A percentile compares a stretch with the other conserved stretches of the same genome.
These are phyloP conservation scores for Allophyes oxyacanthae DNA, from an alignment of 2,888 invertebrate genomes.

Conservation along the genomic window DNA sequence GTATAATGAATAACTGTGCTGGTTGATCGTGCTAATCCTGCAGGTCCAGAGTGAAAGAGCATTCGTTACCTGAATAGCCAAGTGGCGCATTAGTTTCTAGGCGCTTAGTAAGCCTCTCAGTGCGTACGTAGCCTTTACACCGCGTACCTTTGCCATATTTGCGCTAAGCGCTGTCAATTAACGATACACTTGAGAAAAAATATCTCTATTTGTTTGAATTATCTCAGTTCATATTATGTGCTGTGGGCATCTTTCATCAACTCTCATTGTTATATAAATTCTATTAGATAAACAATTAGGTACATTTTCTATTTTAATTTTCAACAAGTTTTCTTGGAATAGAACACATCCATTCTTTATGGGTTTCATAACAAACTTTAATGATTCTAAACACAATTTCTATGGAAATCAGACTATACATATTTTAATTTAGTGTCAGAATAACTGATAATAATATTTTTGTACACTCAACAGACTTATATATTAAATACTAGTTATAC, in stretches of 20 bases:
- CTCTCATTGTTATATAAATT: background rate
- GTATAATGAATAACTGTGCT: too few species aligned
- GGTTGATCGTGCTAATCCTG: too few species aligned
- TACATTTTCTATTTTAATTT: background rate
- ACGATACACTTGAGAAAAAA: constrained; percentile 18
- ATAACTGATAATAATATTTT: too few species aligned
- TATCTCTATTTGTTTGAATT: constrained; percentile 23
- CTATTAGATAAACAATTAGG: background rate
- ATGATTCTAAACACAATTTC: too few species aligned
- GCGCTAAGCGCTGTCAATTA: constrained; percentile 45
- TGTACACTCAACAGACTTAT: too few species aligned
- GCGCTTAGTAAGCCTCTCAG: constrained; percentile 41
- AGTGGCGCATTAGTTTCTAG: constrained; percentile 5
- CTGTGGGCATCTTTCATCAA: constrained; percentile 43
- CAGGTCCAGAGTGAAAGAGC: too few species aligned
- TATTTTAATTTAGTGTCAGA: too few species aligned
- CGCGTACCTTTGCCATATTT: constrained; percentile 35
- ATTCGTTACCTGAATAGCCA: constrained; percentile 7
- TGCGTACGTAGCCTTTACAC: constrained; percentile 51
- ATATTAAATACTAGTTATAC: too few species aligned
- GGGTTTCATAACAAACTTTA: too few species aligned
- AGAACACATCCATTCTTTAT: background rate
- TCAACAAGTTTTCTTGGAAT: background rate
- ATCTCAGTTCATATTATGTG: constrained; percentile 34
- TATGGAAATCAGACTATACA: too few species aligned